Conservation (phyloP, 2,888 invertebrate genomes). For the Polydrusus pterygomalis region DNA sequence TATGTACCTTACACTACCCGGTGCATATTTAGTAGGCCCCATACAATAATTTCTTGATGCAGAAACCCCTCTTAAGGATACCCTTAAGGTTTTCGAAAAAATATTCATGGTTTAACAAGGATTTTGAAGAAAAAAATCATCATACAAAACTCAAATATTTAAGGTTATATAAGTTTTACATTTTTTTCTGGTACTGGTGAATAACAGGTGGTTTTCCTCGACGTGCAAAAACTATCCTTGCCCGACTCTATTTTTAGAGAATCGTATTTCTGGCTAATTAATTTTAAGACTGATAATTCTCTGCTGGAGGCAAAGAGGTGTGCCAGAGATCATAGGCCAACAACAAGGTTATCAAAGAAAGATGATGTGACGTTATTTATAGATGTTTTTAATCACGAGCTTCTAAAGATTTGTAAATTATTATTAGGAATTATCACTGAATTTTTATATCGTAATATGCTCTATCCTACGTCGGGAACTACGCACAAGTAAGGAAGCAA, state of each 20-base stretch:
- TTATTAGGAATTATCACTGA: background rate
- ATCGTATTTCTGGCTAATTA: background rate
- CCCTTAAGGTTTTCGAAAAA: conserved; percentile 4
- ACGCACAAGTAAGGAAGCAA: background rate
- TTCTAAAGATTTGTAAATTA: no score
- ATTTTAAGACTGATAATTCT: conserved; percentile 42
- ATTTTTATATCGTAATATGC: background rate
- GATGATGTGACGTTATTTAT: background rate
- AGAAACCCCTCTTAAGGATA: background rate
- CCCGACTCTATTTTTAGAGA: conserved; percentile 16
- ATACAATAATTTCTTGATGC: background rate
- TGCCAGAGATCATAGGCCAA: background rate
- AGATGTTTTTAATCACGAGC: conserved; percentile 6
- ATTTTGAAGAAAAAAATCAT: background rate
- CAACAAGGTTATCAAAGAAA: conserved; percentile 21
- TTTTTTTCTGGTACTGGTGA: background rate
- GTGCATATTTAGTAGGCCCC: no score
- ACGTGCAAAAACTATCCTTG: background rate
- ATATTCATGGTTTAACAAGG: background rate
- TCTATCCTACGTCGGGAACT: background rate
- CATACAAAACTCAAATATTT: background rate
- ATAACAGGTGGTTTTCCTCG: background rate
- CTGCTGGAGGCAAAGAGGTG: conserved; percentile 42
- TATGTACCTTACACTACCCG: background rate
- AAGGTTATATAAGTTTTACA: conserved; percentile 11